Percentiles rank a stretch among this genome's conserved stretches.
Conservation (phyloP, 2,888 invertebrate genomes). For the Cryptocheilus praepositus region DNA sequence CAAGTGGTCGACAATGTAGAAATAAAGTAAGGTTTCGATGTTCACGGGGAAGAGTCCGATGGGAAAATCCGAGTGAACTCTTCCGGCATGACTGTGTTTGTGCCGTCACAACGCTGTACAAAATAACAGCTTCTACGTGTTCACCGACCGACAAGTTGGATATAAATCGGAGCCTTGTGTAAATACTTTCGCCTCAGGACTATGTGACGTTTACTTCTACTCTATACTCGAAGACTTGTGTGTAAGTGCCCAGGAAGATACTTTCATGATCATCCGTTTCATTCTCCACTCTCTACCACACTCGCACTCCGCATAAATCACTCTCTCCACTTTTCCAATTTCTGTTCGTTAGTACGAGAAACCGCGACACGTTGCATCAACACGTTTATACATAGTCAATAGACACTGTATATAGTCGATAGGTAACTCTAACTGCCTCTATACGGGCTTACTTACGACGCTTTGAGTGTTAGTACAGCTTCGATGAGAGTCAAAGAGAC, state of each 20-base stretch:
- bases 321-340: too few species aligned
- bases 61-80: not conserved
- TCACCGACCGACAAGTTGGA: too few species aligned
- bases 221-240: too few species aligned
- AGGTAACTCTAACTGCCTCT: constrained; percentile 42
- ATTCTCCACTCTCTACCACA: too few species aligned
- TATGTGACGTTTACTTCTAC: too few species aligned
- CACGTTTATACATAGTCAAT: constrained; percentile 15
- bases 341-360: not conserved
- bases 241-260: too few species aligned
- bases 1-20: constrained; percentile 6
- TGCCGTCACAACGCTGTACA: constrained; percentile 30
- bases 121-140: constrained; percentile 15
- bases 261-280: too few species aligned
- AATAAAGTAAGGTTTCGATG: not conserved
- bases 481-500: constrained; percentile 38
- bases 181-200: too few species aligned
- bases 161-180: too few species aligned
- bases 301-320: too few species aligned
- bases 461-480: constrained; percentile 66
- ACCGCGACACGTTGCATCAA: constrained; percentile 20
- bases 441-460: constrained; percentile 50
- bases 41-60: not conserved
- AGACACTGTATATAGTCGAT: constrained; percentile 43
- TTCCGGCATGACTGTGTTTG: constrained; percentile 7